phyloP scores from a whole-genome alignment of 2,888 invertebrate species.

The Galerucella pusilla region DNA sequence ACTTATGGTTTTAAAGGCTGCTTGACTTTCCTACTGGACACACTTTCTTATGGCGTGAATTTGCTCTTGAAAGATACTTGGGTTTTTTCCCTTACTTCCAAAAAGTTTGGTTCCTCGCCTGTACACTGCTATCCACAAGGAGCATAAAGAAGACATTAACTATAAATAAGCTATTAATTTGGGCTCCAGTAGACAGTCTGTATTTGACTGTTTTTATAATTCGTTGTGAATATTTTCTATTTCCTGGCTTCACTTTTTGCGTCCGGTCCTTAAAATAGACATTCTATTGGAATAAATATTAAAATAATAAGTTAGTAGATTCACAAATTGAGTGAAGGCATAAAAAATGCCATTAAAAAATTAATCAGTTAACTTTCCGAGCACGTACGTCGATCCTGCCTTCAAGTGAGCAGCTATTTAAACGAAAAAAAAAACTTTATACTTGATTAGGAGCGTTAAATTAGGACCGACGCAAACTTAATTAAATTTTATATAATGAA shows the following conservation, averaged over 20 bases:
- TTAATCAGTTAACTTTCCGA: constrained; percentile 62
- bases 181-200: no score
- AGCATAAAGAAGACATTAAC: no score
- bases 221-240: background rate
- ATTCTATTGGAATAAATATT: constrained; percentile 3
- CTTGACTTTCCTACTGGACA: no score
- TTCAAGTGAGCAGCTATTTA: constrained; percentile 61
- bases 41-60: no score
- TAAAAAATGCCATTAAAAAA: constrained; percentile 60
- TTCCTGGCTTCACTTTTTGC: background rate
- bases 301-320: constrained; percentile 26
- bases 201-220: background rate
- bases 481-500: constrained; percentile 68
- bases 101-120: no score
- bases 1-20: no score
- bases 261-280: constrained; percentile 8
- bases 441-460: constrained; percentile 68
- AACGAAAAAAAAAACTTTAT: constrained; percentile 65
- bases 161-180: no score
- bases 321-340: constrained; percentile 50
- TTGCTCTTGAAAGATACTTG: no score
- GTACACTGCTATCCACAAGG: no score
- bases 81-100: no score
- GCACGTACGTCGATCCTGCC: constrained; percentile 65
- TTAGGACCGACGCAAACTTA: constrained; percentile 67